Base-by-base conservation (phyloP, 2,797 vertebrate species). In the Ataeniobius toweri region DNA sequence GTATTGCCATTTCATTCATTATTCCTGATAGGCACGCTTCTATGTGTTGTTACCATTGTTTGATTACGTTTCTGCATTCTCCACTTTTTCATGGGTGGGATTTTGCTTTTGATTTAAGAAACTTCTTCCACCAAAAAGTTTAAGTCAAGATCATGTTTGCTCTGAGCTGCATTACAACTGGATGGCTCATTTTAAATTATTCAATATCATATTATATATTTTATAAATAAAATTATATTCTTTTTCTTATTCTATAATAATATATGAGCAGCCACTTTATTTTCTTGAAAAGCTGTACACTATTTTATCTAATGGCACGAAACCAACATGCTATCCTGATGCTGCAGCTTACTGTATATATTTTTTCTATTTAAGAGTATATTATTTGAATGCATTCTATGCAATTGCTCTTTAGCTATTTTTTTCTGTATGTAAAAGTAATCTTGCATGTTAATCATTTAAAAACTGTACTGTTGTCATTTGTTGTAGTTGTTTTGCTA, bases 1-100 rank as follows among this genome's bases (percentile, higher is more conserved):
- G 98, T 99, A 95, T 73, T 78, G 75, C 20, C 4, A 56, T 74
- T 82, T 5, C 28, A 0, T 63, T 22, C 41, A 22, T 8, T 14
- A 6, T 53, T n/a, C 6, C 10, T 68, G 12, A 65, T 18, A 8
- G 63, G 74, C 84, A 83, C 76, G 3, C 28, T 2, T 20, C 1
- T 50, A 6, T 41, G 26, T 31, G 48, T 74, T 2, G 22, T 69
- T 53, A n/a, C 39, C 39, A 12, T 65, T 41, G 63, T 46, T n/a
- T 69, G 41, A n/a, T n/a, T 67, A 13, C 13, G 65, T 67, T 5
- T 68, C n/a, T 58, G 55, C 24, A 2, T n/a, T 58, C 55, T 58
- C 20, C 55, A 58, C 24, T 12, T 58, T n/a, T 58, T 26, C 55
- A 58, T 13, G 55, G 55, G 18, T 53, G 20, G 51, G 48, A 50